Evolutionary conservation across 2,797 vertebrate genomes (phyloP).

Genomic region (Heliangelus exortis): DNA sequence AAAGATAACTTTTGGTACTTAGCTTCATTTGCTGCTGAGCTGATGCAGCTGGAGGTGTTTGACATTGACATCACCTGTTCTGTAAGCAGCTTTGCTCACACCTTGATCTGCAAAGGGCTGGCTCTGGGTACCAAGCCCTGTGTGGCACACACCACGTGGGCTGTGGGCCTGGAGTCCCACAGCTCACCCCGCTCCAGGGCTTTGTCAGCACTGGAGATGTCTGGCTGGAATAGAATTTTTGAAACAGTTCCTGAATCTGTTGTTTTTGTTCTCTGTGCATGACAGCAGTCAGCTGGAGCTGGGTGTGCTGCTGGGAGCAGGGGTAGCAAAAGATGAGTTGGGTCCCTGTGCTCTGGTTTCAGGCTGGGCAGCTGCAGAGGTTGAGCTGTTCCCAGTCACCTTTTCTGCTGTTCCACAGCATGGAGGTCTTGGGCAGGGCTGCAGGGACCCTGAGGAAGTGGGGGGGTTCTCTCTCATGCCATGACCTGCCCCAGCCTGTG

Average conservation of each 20-base stretch:
- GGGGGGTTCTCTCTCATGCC: background rate
- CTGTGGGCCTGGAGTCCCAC: background rate
- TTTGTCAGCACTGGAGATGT: accelerated
- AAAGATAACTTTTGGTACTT: background rate
- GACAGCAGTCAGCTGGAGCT: background rate
- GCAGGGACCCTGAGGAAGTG: background rate
- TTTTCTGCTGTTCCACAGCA: accelerated
- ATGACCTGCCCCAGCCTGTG: accelerated
- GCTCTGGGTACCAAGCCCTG: background rate
- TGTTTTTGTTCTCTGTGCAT: accelerated
- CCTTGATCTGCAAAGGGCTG: background rate
- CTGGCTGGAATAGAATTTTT: background rate
- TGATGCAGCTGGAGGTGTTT: background rate
- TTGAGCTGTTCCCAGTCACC: background rate
- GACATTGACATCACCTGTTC: background rate
- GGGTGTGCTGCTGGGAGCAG: background rate
- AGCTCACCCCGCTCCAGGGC: background rate
- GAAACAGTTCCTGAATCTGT: background rate
- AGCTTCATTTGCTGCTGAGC: background rate
- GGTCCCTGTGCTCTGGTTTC: no score
- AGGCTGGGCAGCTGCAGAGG: no score
- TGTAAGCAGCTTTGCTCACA: background rate
- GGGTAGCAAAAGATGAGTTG: background rate
- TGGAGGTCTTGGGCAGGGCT: background rate
- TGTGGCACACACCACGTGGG: accelerated